These are phyloP conservation scores for Lutraria rhynchaena DNA, from an alignment of 1,140 invertebrate genomes.

Conservation along the genomic window DNA sequence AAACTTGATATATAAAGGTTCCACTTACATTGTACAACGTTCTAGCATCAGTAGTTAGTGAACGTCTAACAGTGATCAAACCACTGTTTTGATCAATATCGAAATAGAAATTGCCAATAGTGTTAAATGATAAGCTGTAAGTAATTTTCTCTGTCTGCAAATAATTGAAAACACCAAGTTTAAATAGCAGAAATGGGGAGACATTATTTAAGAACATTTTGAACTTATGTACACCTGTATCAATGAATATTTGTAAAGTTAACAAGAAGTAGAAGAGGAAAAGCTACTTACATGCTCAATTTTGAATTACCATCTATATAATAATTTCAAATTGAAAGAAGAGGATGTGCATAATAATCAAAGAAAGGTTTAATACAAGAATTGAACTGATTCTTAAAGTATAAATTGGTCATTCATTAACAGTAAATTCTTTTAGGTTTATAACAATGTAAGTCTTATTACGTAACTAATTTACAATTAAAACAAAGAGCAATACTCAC, in stretches of 20 bases:
- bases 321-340: too few species aligned
- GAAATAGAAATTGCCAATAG: constrained; percentile 62
- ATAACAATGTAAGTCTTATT: too few species aligned
- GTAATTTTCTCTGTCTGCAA: constrained; percentile 31
- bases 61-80: constrained; percentile 54
- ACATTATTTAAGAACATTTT: not conserved
- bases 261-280: not conserved
- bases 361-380: too few species aligned
- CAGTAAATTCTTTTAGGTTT: too few species aligned
- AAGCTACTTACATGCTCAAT: too few species aligned
- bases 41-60: constrained; percentile 56
- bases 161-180: not conserved
- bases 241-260: not conserved
- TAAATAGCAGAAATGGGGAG: not conserved
- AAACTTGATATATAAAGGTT: too few species aligned
- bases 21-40: constrained; percentile 49
- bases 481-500: too few species aligned
- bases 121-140: constrained; percentile 9
- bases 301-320: too few species aligned
- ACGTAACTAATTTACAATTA: too few species aligned
- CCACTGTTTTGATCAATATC: constrained; percentile 62
- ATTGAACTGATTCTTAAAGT: too few species aligned
- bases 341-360: too few species aligned
- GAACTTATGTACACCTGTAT: not conserved
- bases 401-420: too few species aligned